Percentiles rank a stretch among this genome's conserved stretches.
phyloP scores from a whole-genome alignment of 2,113 vertebrate genomes.

The Macquaria australasica region DNA sequence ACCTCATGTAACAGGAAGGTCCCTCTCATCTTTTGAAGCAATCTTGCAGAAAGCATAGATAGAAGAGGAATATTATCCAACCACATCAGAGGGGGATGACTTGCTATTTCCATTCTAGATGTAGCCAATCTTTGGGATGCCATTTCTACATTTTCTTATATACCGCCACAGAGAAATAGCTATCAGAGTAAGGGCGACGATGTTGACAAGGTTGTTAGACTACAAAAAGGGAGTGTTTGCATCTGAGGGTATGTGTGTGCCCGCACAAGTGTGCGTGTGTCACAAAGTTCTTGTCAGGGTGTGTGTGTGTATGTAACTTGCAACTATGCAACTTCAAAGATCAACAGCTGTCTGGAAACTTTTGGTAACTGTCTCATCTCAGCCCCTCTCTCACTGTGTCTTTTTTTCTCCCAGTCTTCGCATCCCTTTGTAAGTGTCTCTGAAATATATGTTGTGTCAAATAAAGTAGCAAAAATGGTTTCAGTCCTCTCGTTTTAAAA shows the following conservation, averaged over 20 bases:
- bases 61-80: constrained; percentile 37
- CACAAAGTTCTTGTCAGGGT: constrained; percentile 10
- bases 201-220: constrained; percentile 48
- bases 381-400: neutral
- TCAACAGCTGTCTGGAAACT: constrained; percentile 65
- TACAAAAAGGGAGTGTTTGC: neutral
- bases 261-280: constrained; percentile 9
- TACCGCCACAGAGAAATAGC: constrained; percentile 16
- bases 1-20: constrained; percentile 16
- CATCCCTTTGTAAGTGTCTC: constrained; percentile 44
- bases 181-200: constrained; percentile 21
- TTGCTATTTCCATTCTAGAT: constrained; percentile 43
- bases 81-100: constrained; percentile 28
- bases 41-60: constrained; percentile 35
- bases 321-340: constrained; percentile 47
- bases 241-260: neutral
- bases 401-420: neutral
- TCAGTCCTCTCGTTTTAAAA: constrained; percentile 65
- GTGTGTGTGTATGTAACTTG: neutral
- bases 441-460: constrained; percentile 58
- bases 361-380: constrained; percentile 55
- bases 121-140: constrained; percentile 43
- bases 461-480: constrained; percentile 36
- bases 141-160: constrained; percentile 33
- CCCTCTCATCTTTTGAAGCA: constrained; percentile 22